phyloP scores from a whole-genome alignment of 1,140 invertebrate genomes.

The Dendrolimus punctatus region DNA sequence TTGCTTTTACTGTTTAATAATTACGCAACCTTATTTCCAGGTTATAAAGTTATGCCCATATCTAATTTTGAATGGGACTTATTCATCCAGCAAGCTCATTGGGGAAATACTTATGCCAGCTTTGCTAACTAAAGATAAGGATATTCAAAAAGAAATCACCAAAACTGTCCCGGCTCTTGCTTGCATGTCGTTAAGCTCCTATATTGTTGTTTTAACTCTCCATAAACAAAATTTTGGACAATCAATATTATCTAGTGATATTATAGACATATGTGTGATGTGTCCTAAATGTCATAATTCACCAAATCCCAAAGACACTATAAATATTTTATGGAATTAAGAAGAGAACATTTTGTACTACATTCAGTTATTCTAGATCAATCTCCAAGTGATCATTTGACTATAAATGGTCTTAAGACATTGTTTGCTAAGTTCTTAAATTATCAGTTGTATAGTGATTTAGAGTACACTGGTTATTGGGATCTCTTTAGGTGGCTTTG shows the following conservation, averaged over 20 bases:
- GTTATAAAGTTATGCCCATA: constrained; percentile 35
- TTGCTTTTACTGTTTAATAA: too few relatives aligned
- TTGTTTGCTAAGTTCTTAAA: constrained; percentile 60
- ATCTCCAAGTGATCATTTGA: constrained; percentile 23
- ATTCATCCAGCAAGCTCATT: constrained; percentile 46
- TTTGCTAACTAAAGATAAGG: constrained; percentile 37
- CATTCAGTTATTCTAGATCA: constrained; percentile 19
- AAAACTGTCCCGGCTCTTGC: constrained; percentile 31
- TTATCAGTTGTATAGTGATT: constrained; percentile 36
- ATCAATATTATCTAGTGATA: constrained; percentile 28
- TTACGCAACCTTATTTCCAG: constrained; percentile 30
- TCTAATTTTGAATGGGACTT: constrained; percentile 33
- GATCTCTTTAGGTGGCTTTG: constrained; percentile 38
- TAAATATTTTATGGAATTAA: constrained; percentile 14
- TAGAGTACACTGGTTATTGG: constrained; percentile 38
- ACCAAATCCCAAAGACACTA: constrained; percentile 8
- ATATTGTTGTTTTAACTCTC: constrained; percentile 22
- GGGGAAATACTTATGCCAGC: constrained; percentile 48
- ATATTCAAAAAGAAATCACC: constrained; percentile 33
- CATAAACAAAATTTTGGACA: constrained; percentile 23
- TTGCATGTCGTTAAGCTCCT: constrained; percentile 44
- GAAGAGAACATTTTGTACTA: constrained; percentile 22
- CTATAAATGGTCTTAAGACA: constrained; percentile 26
- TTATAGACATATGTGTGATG: constrained; percentile 28
- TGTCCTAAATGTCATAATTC: constrained; percentile 44